Percentiles rank a stretch among this genome's conserved stretches.
phyloP scores from a whole-genome alignment of 1,140 invertebrate species.

The Musca vetustissima region DNA sequence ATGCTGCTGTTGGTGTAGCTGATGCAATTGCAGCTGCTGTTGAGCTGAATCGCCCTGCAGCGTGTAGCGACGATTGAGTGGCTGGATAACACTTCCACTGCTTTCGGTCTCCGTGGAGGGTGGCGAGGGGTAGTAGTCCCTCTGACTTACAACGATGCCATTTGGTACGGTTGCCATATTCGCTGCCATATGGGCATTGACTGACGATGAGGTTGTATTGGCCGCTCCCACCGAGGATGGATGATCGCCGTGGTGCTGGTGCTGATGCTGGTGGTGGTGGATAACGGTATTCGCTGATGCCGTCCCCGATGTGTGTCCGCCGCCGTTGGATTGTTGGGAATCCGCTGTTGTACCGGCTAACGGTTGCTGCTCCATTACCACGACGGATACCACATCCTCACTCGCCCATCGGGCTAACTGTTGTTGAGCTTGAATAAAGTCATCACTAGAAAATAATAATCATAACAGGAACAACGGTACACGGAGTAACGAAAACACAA shows the following conservation, averaged over 20 bases:
- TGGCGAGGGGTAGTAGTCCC: slow-evolving; percentile 56
- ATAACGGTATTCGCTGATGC: slow-evolving; percentile 50
- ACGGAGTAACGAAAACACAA: slow-evolving; percentile 48
- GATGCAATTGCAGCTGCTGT: slow-evolving; percentile 29
- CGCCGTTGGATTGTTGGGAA: slow-evolving; percentile 54
- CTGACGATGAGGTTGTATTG: slow-evolving; percentile 39
- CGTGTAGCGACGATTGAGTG: slow-evolving; percentile 43
- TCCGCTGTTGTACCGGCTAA: slow-evolving; percentile 53
- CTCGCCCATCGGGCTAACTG: slow-evolving; percentile 88
- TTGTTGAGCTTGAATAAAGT: slow-evolving; percentile 92
- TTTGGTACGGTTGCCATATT: slow-evolving; percentile 50
- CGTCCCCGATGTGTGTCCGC: slow-evolving; percentile 42
- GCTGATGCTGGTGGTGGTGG: slow-evolving; percentile 50
- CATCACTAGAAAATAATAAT: slow-evolving; percentile 87
- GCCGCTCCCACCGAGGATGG: slow-evolving; percentile 48
- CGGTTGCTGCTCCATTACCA: slow-evolving; percentile 56
- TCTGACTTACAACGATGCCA: slow-evolving; percentile 57
- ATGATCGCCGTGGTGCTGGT: slow-evolving; percentile 56
- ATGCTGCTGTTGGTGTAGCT: slow-evolving; percentile 30
- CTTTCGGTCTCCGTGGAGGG: slow-evolving; percentile 57
- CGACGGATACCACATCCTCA: slow-evolving; percentile 76
- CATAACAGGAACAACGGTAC: slow-evolving; percentile 55
- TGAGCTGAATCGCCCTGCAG: slow-evolving; percentile 43
- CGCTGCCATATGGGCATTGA: slow-evolving; percentile 44
- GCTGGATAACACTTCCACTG: slow-evolving; percentile 56